Evolutionary conservation across 2,888 invertebrate genomes (phyloP).

Genomic region (Invenusta paracnida): DNA sequence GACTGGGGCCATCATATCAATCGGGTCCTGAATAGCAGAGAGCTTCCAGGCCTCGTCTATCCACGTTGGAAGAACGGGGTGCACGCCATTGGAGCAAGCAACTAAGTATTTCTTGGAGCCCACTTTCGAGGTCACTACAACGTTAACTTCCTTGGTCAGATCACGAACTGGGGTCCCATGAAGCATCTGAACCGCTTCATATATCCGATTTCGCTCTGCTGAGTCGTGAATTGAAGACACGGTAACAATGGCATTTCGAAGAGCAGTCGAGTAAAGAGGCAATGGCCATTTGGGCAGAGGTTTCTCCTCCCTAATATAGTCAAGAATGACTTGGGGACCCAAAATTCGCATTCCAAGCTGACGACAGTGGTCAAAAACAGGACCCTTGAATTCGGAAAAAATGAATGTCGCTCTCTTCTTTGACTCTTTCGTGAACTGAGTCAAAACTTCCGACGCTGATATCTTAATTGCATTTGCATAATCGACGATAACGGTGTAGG

Average conservation of each 20-base stretch:
- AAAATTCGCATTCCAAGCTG: conserved; percentile 15
- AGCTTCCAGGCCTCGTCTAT: conserved; percentile 61
- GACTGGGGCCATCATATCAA: conserved; percentile 18
- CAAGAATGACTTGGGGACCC: conserved; percentile 43
- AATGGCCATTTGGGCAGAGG: conserved; percentile 39
- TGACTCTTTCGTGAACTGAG: background rate
- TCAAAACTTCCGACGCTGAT: background rate
- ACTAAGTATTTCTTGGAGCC: conserved; percentile 63
- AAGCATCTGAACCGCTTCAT: conserved; percentile 40
- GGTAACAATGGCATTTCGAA: conserved; percentile 37
- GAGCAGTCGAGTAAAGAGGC: conserved; percentile 43
- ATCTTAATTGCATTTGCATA: background rate
- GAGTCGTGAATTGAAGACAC: conserved; percentile 39
- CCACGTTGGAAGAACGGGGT: conserved; percentile 76
- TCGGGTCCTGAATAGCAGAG: conserved; percentile 33
- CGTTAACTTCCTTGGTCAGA: conserved; percentile 41
- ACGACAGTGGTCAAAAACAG: conserved; percentile 33
- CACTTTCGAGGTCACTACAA: conserved; percentile 37
- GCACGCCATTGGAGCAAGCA: conserved; percentile 68
- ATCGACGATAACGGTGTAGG: background rate
- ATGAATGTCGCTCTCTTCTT: background rate
- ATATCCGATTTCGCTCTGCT: conserved; percentile 11
- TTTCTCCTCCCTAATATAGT: conserved; percentile 40
- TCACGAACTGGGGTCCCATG: conserved; percentile 34
- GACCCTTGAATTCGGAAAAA: conserved; percentile 27